Conservation (phyloP, 2,113 vertebrate genomes). For the Leptosomus discolor region DNA sequence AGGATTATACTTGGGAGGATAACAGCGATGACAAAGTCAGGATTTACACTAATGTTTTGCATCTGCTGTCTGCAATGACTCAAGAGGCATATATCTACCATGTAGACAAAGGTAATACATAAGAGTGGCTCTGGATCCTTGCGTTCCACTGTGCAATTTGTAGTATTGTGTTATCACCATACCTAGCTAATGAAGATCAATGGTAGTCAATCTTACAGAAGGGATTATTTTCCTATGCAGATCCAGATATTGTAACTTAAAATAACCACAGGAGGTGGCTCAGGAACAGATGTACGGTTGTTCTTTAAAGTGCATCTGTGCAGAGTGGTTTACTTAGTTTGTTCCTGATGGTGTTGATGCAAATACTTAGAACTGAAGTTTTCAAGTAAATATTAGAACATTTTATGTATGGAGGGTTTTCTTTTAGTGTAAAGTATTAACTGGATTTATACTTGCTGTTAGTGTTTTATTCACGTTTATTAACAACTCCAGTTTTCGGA, state of each 20-base stretch:
- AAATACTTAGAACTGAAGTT: neutral
- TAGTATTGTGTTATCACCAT: fast-evolving
- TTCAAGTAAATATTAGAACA: neutral
- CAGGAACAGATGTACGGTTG: neutral
- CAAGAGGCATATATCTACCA: conserved; percentile 88
- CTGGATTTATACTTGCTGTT: neutral
- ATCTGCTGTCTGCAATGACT: conserved; percentile 90
- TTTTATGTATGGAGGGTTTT: neutral
- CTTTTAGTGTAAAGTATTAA: neutral
- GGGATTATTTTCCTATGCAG: neutral
- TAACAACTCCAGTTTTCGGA: neutral
- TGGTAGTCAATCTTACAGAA: neutral
- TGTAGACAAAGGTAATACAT: conserved; percentile 77
- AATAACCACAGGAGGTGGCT: neutral
- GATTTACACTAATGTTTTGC: conserved; percentile 88
- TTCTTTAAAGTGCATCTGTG: neutral
- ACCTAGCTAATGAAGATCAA: neutral
- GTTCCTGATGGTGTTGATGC: neutral
- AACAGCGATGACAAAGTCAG: conserved; percentile 88
- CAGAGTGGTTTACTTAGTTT: neutral
- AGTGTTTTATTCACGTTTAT: neutral
- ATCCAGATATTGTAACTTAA: neutral
- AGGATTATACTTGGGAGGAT: conserved; percentile 98
- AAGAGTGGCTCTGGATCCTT: neutral
- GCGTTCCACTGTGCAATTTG: neutral